Evolutionary conservation across 2,888 invertebrate species (phyloP).

Genomic region (Erebia palarica): DNA sequence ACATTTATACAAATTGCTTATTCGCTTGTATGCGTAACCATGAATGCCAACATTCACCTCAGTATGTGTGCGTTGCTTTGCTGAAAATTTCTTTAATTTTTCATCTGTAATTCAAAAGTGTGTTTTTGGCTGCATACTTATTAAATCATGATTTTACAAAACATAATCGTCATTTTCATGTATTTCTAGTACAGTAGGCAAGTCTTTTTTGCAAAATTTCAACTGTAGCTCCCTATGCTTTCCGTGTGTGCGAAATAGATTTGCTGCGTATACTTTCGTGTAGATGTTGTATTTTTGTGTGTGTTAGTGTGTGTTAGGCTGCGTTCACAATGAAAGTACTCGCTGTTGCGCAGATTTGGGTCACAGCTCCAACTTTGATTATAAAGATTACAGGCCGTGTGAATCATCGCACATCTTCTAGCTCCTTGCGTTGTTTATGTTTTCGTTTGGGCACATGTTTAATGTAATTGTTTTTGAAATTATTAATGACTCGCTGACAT

Average conservation of each 20-base stretch:
- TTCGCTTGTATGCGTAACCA: constrained; percentile 31
- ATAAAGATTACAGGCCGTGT: constrained; percentile 78
- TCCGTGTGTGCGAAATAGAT: constrained; percentile 25
- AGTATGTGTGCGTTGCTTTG: constrained; percentile 34
- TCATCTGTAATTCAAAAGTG: neutral
- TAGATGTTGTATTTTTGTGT: constrained; percentile 32
- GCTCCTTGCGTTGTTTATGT: constrained; percentile 24
- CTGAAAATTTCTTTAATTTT: constrained; percentile 9
- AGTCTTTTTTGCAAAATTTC: neutral
- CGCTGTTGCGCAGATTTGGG: constrained; percentile 79
- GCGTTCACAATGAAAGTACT: constrained; percentile 81
- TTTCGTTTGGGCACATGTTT: constrained; percentile 19
- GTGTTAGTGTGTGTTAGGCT: constrained; percentile 49
- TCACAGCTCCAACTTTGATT: constrained; percentile 80
- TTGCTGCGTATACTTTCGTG: constrained; percentile 41
- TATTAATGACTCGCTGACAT: neutral
- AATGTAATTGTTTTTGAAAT: neutral
- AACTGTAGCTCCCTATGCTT: neutral
- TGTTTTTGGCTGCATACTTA: too few relatives aligned
- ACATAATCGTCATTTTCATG: neutral
- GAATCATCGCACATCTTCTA: constrained; percentile 77
- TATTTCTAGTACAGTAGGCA: too few relatives aligned
- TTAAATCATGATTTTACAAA: neutral
- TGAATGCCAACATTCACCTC: constrained; percentile 46
- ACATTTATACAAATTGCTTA: constrained; percentile 45